Evolutionary conservation across 2,113 vertebrate genomes (phyloP).

Genomic region (Tragelaphus imberbis): DNA sequence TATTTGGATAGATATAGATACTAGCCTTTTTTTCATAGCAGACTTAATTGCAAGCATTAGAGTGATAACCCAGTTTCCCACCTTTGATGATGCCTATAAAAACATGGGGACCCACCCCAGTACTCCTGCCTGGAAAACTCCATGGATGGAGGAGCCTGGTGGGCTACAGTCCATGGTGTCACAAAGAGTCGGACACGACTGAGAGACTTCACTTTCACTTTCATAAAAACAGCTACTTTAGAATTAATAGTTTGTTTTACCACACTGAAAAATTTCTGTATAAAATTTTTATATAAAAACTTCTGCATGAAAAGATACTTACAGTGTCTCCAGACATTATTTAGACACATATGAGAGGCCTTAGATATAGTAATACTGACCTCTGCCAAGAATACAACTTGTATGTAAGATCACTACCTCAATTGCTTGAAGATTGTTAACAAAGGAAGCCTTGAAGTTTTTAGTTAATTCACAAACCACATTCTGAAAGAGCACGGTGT

Average conservation of each 20-base stretch:
- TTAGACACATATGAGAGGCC: not conserved
- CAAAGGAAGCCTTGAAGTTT: not conserved
- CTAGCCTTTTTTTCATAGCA: not conserved
- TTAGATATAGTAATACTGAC: not conserved
- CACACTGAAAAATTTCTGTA: not conserved
- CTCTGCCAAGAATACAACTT: not conserved
- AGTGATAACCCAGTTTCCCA: not conserved
- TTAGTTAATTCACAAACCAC: not conserved
- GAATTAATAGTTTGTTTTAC: not conserved
- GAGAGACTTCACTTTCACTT: too few species aligned
- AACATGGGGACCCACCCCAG: not conserved
- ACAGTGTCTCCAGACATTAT: not conserved
- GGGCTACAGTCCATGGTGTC: too few species aligned
- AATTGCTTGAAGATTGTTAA: not conserved
- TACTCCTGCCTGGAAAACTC: too few species aligned
- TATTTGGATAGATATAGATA: not conserved
- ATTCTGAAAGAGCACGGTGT: not conserved
- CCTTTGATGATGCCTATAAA: not conserved
- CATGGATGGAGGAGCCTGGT: too few species aligned
- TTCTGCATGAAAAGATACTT: not conserved
- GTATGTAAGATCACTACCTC: not conserved
- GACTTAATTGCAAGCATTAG: not conserved
- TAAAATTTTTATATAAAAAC: not conserved
- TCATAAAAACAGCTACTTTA: not conserved
- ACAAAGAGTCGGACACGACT: rapidly evolving